A percentile compares a stretch with the other conserved stretches of the same genome.
Evolutionary conservation across 2,888 invertebrate genomes (phyloP).

Genomic region (Lepetodrilus schrolli): DNA sequence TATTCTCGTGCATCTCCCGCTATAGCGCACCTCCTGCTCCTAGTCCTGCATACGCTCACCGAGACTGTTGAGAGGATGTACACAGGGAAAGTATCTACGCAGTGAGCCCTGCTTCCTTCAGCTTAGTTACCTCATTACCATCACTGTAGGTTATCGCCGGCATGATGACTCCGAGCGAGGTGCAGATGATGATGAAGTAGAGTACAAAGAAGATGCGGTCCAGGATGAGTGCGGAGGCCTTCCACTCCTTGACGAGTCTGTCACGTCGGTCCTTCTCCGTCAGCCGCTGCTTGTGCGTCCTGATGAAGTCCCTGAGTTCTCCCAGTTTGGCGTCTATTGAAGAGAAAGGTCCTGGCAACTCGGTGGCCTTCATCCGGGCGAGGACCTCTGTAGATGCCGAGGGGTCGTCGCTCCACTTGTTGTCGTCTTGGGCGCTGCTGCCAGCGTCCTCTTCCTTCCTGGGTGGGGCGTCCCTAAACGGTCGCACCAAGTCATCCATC

Average conservation of each 20-base stretch:
- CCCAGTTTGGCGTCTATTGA: slow-evolving; percentile 57
- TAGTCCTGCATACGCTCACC: no score
- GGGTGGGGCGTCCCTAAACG: neutral
- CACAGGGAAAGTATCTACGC: no score
- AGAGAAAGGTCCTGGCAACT: slow-evolving; percentile 13
- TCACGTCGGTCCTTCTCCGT: slow-evolving; percentile 68
- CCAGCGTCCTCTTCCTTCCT: neutral
- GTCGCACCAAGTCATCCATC: slow-evolving; percentile 28
- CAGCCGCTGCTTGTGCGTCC: slow-evolving; percentile 58
- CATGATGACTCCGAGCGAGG: slow-evolving; percentile 63
- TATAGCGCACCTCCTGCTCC: no score
- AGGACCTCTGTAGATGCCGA: slow-evolving; percentile 26
- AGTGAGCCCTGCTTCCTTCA: neutral
- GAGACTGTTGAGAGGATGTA: no score
- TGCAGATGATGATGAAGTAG: slow-evolving; percentile 67
- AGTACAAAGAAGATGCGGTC: slow-evolving; percentile 73
- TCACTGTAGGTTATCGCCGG: slow-evolving; percentile 38
- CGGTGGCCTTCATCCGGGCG: neutral
- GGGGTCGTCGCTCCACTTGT: slow-evolving; percentile 47
- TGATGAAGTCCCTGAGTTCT: slow-evolving; percentile 59
- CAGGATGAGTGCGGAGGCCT: slow-evolving; percentile 69
- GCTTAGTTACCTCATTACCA: neutral
- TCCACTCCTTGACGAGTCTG: slow-evolving; percentile 70
- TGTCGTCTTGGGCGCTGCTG: slow-evolving; percentile 23
- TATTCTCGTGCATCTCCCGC: no score